These are phyloP conservation scores for Protosalanx chinensis DNA, from an alignment of 2,797 vertebrate genomes.

Conservation along the genomic window DNA sequence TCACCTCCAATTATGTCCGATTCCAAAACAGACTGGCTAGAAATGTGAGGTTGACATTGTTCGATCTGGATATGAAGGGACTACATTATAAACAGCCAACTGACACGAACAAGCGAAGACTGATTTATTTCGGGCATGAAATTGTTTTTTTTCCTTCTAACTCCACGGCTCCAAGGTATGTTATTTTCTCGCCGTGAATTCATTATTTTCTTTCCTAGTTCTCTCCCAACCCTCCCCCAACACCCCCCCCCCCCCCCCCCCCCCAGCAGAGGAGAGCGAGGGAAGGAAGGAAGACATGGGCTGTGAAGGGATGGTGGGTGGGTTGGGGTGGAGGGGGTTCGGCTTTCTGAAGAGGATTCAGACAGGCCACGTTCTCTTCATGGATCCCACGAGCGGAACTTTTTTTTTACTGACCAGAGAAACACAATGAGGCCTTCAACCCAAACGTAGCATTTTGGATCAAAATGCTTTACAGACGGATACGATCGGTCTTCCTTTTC, in stretches of 20 bases:
- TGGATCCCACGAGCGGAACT: slow-evolving; percentile 35
- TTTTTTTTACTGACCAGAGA: slow-evolving; percentile 35
- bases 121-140: slow-evolving; percentile 67
- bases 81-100: slow-evolving; percentile 57
- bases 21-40: slow-evolving; percentile 29
- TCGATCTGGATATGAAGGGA: slow-evolving; percentile 57
- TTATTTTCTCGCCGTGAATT: slow-evolving; percentile 55
- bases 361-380: slow-evolving; percentile 47
- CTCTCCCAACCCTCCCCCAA: slow-evolving; percentile 14
- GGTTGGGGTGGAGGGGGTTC: slow-evolving; percentile 22
- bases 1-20: slow-evolving; percentile 44
- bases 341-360: slow-evolving; percentile 43
- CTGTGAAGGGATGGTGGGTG: too few relatives aligned
- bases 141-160: slow-evolving; percentile 51
- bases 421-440: slow-evolving; percentile 17
- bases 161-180: slow-evolving; percentile 37
- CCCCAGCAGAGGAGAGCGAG: neutral
- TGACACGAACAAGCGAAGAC: slow-evolving; percentile 56
- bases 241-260: too few relatives aligned
- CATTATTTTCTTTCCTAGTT: slow-evolving; percentile 59
- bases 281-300: neutral
- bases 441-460: slow-evolving; percentile 1
- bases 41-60: slow-evolving; percentile 38
- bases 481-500: neutral
- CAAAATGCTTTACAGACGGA: slow-evolving; percentile 5